Percentiles rank a stretch among this genome's conserved stretches.
These are phyloP conservation scores for Brachyptera putata DNA, from an alignment of 2,888 invertebrate species.

Conservation along the genomic window DNA sequence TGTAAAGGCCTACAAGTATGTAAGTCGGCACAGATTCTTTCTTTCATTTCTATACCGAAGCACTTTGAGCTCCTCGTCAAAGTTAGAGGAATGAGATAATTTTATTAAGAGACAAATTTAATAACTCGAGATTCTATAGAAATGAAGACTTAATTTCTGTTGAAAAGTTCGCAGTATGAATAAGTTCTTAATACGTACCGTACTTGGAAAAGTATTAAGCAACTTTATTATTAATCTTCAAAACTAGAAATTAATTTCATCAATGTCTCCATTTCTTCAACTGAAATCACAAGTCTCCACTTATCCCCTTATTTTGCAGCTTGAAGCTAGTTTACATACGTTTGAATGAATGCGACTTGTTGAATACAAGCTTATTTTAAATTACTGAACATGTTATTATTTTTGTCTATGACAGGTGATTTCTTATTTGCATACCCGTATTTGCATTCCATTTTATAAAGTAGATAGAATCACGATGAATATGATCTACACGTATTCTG, in stretches of 20 bases:
- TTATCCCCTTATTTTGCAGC: too few species aligned
- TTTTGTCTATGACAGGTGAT: slow-evolving; percentile 16
- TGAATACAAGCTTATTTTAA: neutral
- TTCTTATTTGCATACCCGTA: too few species aligned
- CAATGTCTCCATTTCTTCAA: too few species aligned
- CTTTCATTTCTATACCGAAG: neutral
- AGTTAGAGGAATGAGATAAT: slow-evolving; percentile 11
- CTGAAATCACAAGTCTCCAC: too few species aligned
- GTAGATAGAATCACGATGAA: too few species aligned
- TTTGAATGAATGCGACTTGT: slow-evolving; percentile 9
- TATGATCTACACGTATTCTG: too few species aligned
- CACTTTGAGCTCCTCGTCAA: neutral
- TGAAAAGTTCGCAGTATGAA: slow-evolving; percentile 2
- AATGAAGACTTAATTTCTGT: slow-evolving; percentile 5
- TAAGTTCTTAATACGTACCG: too few species aligned
- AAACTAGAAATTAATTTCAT: too few species aligned
- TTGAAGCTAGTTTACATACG: too few species aligned
- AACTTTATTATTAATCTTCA: too few species aligned
- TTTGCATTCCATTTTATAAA: too few species aligned
- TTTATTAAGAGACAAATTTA: slow-evolving; percentile 13
- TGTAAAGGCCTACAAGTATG: neutral
- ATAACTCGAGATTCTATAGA: slow-evolving; percentile 12
- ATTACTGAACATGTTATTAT: slow-evolving; percentile 12
- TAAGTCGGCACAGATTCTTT: neutral
- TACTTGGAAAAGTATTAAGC: too few species aligned